Evolutionary conservation across 1,140 invertebrate genomes (phyloP), one percentile per base, ranked within the genome.

Genomic region (Drosophila quadrilineata): DNA sequence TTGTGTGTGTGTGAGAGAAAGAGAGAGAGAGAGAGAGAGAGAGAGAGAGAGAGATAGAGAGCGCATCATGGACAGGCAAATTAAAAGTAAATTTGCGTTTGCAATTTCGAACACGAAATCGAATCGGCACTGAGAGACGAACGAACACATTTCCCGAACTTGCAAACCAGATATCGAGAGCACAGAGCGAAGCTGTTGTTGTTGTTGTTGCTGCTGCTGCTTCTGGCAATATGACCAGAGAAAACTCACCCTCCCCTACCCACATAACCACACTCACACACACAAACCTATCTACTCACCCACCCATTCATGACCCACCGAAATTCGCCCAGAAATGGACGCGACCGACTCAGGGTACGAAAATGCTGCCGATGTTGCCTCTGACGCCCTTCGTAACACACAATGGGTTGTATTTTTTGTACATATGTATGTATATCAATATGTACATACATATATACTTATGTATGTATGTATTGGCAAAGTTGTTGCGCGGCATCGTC

Each of bases 401-500:
- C 6, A 28, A 26, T 28, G 6, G 16, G 16, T 38, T 17, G 16
- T 21, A 38, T 17, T 19, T 49, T 31, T 14, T 22, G 28, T 48
- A n/a, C 65, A 40, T 48, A 14, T 26, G 48, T 50, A n/a, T 63
- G 28, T 31, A 38, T 17, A 38, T 49, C 3, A 31, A 19, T 31
- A 19, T 22, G 28, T 48, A n/a, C 65, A 40, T 48, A 14, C 21
- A 41, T 50, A n/a, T 63, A 22, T 31, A 24, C 28, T 16, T 50
- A 9, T 59, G 45, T 46, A 16, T 33, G 38, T 26, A 26, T 75
- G 29, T 54, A 29, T 66, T 67, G 36, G 43, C 56, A 71, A 67
- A 60, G 64, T 71, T 45, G 63, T 52, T 66, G 62, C 64, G 68
- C 63, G 56, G 48, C 43, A 59, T 67, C 63, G 64, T 66, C 56